Percentiles rank a stretch among this genome's conserved stretches.
Evolutionary conservation across 1,140 invertebrate genomes (phyloP).

Genomic region (Zaprionus vittiger): DNA sequence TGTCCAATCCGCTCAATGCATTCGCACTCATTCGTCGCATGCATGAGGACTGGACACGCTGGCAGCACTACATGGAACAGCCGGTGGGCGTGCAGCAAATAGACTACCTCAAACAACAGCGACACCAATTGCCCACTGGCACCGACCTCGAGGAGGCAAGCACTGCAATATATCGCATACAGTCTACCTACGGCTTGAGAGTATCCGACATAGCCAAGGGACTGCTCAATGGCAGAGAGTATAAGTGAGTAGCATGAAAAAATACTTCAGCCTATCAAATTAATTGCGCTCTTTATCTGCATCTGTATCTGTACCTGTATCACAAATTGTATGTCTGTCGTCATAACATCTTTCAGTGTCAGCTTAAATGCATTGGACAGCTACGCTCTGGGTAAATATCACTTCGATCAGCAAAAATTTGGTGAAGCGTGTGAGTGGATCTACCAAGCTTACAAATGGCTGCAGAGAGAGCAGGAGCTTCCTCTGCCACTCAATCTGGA

Average conservation of each 20-base stretch:
- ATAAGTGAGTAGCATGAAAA: conserved; percentile 87
- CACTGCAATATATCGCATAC: conserved; percentile 94
- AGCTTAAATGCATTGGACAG: conserved; percentile 48
- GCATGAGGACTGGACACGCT: conserved; percentile 67
- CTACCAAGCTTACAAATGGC: conserved; percentile 33
- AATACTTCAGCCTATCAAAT: background rate
- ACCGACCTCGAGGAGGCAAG: conserved; percentile 97
- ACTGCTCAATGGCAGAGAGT: conserved; percentile 92
- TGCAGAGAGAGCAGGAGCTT: conserved; percentile 15
- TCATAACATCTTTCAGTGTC: conserved; percentile 24
- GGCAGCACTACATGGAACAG: conserved; percentile 62
- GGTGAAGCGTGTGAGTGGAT: conserved; percentile 53
- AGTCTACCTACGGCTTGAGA: conserved; percentile 96
- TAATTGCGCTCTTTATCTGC: background rate
- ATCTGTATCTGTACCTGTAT: background rate
- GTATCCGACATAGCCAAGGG: conserved; percentile 94
- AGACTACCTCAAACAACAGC: conserved; percentile 88
- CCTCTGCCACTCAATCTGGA: conserved; percentile 42
- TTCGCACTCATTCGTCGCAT: conserved; percentile 72
- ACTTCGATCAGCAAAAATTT: conserved; percentile 49
- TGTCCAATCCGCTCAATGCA: conserved; percentile 70
- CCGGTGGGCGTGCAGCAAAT: conserved; percentile 77
- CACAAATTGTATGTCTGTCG: background rate
- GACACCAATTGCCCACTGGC: conserved; percentile 91
- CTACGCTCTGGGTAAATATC: conserved; percentile 56